Conservation (phyloP, 2,888 invertebrate species). For the Athalia cordata region DNA sequence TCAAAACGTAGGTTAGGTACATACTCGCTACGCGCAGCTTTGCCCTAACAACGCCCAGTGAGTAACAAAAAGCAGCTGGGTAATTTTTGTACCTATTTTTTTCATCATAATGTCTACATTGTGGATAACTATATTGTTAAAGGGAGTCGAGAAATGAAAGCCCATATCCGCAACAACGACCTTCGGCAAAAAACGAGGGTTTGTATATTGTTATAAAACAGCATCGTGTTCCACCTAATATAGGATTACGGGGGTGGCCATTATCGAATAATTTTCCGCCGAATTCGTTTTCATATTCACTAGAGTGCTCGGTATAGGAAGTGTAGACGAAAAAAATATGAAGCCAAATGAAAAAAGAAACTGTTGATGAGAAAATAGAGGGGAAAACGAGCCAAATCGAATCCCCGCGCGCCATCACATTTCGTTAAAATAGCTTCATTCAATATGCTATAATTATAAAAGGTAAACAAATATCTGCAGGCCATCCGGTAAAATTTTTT, state of each 20-base stretch:
- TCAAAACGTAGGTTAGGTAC: too few species aligned
- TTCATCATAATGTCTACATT: not conserved
- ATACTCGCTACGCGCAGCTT: not conserved
- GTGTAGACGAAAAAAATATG: not conserved
- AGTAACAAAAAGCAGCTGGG: slow-evolving; percentile 25
- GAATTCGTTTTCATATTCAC: slow-evolving; percentile 34
- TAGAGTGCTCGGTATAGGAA: slow-evolving; percentile 20
- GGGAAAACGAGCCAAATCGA: too few species aligned
- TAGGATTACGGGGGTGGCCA: slow-evolving; percentile 27
- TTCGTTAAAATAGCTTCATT: too few species aligned
- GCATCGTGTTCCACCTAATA: not conserved
- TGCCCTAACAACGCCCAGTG: not conserved
- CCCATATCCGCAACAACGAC: slow-evolving; percentile 15
- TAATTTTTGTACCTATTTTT: slow-evolving; percentile 13
- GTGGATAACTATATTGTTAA: slow-evolving; percentile 11
- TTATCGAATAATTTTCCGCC: slow-evolving; percentile 40
- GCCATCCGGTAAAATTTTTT: not conserved
- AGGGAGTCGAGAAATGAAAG: slow-evolving; percentile 38
- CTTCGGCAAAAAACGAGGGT: slow-evolving; percentile 28
- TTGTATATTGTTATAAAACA: not conserved
- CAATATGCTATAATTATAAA: too few species aligned
- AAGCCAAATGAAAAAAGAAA: not conserved
- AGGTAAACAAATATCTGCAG: not conserved
- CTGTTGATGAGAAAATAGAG: too few species aligned
- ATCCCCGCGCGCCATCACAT: too few species aligned